A percentile compares a stretch with the other conserved stretches of the same genome.
Conservation (phyloP, 2,113 vertebrate species). For the Mandrillus leucophaeus region DNA sequence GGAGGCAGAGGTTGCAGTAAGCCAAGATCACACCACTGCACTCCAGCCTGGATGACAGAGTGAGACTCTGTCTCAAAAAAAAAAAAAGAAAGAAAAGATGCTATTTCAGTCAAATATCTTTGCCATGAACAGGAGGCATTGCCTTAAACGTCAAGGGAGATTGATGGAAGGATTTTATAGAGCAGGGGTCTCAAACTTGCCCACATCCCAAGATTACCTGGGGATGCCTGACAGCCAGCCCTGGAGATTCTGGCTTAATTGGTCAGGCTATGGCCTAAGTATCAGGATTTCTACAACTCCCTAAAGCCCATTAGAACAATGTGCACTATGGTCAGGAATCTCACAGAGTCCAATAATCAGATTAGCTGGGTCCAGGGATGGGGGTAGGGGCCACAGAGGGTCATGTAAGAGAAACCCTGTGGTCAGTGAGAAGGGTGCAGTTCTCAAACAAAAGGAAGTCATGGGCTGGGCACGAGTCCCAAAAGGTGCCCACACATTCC, state of each 20-base stretch:
- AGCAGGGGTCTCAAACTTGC: neutral
- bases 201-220: neutral
- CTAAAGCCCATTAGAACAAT: neutral
- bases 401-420: neutral
- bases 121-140: neutral
- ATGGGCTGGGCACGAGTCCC: neutral
- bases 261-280: neutral
- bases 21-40: too few species aligned
- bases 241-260: neutral
- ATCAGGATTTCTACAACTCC: neutral
- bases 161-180: neutral
- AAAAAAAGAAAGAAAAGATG: neutral
- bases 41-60: too few species aligned
- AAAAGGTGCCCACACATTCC: rapidly evolving
- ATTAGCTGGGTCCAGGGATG: neutral
- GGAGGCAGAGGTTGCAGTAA: too few species aligned
- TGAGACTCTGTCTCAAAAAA: too few species aligned
- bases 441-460: neutral
- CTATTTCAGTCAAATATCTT: neutral
- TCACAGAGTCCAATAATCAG: neutral
- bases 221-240: neutral
- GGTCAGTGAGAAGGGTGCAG: neutral
- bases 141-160: neutral
- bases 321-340: neutral
- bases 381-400: neutral